Evolutionary conservation across 2,797 vertebrate genomes (phyloP), one percentile per base, ranked within the genome.

Genomic region (Pipistrellus kuhlii): DNA sequence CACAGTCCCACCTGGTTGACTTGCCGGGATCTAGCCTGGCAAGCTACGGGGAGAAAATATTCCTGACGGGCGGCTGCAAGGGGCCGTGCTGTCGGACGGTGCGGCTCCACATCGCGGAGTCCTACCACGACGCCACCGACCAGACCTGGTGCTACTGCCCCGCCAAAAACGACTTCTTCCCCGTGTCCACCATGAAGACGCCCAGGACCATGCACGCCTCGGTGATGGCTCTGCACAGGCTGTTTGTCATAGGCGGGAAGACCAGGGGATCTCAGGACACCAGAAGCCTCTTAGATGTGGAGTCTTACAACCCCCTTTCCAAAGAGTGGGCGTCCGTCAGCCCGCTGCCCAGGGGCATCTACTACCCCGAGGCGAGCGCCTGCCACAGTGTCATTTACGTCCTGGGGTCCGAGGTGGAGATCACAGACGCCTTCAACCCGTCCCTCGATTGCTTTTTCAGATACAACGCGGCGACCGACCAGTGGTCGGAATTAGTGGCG

Each of bases 91-190:
- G 98, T 23, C 98, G 99, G 57, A 98, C 98, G 0, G 97, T 99
- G 86, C 98, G 99, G 68, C 98, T 99, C 92, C 99, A 99, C 73
- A 99, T 99, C 95, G 99, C 98, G 2, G 98, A 99, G 95, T 97
- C 98, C 0, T 98, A 98, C 90, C 99, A 99, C 0, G 98, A 99
- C 20, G 99, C 99, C 48, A 99, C 99, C 1, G 99, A 99, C 18
- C 99, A 99, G 95, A 98, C 99, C 18, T 99, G 99, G 99, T 99
- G 99, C 98, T 99, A 99, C 97, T 99, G 99, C 93, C 99, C 99
- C 3, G 97, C 98, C 94, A 98, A 98, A 64, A 98, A 98, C 84
- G 98, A 98, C 80, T 99, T 98, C 94, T 98, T 98, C 7, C 97
- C 98, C 53, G 99, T 98, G 35, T 98, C 99, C 0, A 94, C 98